phyloP scores from a whole-genome alignment of 2,113 vertebrate genomes.

The Mirza zaza region DNA sequence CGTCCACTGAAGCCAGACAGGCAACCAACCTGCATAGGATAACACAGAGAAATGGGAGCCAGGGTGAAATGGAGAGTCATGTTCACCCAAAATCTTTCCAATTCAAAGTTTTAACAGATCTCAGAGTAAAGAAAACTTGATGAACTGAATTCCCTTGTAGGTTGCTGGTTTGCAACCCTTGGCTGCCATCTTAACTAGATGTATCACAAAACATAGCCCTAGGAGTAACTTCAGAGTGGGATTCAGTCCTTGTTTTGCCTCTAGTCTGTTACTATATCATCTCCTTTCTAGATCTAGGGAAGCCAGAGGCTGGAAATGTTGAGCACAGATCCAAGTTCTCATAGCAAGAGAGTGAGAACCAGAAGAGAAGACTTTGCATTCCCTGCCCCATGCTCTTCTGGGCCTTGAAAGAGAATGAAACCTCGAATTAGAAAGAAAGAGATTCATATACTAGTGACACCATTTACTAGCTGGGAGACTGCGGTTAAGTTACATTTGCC shows the following conservation, averaged over 20 bases:
- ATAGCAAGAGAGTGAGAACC: neutral
- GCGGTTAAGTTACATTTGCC: neutral
- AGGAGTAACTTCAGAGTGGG: neutral
- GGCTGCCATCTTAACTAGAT: accelerated
- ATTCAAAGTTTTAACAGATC: neutral
- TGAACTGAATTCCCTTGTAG: neutral
- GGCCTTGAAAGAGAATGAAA: neutral
- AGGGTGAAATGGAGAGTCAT: neutral
- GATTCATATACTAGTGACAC: neutral
- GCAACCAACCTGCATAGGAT: neutral
- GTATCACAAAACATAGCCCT: neutral
- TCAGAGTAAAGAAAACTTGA: neutral
- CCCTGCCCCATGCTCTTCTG: neutral
- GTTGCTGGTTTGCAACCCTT: neutral
- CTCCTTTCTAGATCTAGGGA: neutral
- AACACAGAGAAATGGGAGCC: neutral
- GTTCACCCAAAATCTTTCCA: neutral
- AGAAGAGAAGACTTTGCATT: neutral
- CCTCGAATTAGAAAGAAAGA: neutral
- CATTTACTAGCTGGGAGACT: neutral
- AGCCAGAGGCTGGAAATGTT: neutral
- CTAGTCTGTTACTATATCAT: neutral
- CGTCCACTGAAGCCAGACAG: neutral
- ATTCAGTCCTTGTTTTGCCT: neutral
- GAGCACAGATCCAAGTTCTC: neutral